A percentile compares a stretch with the other conserved stretches of the same genome.
Evolutionary conservation across 2,888 invertebrate genomes (phyloP).

Genomic region (Pyrgus malvae): DNA sequence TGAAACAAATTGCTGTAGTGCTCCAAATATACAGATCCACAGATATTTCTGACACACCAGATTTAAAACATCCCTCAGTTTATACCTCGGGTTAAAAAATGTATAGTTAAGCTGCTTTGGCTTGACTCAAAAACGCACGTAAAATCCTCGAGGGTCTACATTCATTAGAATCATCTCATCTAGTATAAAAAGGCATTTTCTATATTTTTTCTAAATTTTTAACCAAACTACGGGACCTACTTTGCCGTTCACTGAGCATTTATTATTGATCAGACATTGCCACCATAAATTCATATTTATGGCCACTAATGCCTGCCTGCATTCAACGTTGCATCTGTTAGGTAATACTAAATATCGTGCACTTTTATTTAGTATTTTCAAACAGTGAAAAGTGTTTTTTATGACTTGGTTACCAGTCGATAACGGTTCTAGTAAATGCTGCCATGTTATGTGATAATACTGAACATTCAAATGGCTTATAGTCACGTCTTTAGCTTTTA

Average conservation of each 20-base stretch:
- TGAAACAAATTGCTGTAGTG: no score
- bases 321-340: constrained; percentile 50
- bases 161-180: no score
- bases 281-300: constrained; percentile 69
- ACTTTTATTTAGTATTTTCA: constrained; percentile 11
- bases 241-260: neutral
- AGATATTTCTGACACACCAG: no score
- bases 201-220: neutral
- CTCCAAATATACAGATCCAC: no score
- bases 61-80: no score
- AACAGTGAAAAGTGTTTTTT: constrained; percentile 3
- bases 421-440: neutral
- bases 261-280: constrained; percentile 44
- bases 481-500: no score
- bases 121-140: no score
- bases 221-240: neutral
- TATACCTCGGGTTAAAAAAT: no score
- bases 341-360: constrained; percentile 9
- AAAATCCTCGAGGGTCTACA: no score
- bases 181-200: no score
- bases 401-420: constrained; percentile 7
- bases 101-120: no score
- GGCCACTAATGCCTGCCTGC: constrained; percentile 60
- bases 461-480: no score
- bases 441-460: constrained; percentile 1